A percentile compares a stretch with the other conserved stretches of the same genome.
phyloP scores from a whole-genome alignment of 2,113 vertebrate genomes.

The Craseonycteris thonglongyai region DNA sequence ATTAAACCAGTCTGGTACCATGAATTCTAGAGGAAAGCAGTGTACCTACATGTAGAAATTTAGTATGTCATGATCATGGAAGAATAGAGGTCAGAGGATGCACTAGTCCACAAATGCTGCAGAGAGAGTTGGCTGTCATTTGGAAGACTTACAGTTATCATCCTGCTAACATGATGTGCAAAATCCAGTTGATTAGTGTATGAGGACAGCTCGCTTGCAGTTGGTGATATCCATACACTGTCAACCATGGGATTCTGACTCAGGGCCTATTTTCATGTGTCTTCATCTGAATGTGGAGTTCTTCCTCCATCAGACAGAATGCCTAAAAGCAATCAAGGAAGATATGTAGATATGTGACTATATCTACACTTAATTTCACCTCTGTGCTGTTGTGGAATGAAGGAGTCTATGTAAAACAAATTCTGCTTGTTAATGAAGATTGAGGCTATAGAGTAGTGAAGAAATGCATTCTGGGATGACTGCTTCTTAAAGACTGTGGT shows the following conservation, averaged over 20 bases:
- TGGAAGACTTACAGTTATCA: not conserved
- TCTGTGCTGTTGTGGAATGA: not conserved
- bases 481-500: slow-evolving; percentile 2
- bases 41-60: not conserved
- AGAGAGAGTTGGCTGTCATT: not conserved
- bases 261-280: not conserved
- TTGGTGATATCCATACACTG: not conserved
- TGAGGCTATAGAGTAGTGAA: not conserved
- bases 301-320: not conserved
- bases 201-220: not conserved
- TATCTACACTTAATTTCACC: not conserved
- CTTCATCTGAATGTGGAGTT: not conserved
- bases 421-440: not conserved
- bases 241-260: not conserved
- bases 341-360: not conserved
- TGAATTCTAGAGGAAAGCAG: not conserved
- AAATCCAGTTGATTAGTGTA: not conserved
- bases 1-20: not conserved
- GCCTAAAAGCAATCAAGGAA: not conserved
- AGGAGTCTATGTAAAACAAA: not conserved
- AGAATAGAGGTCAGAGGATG: not conserved
- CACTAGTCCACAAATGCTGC: not conserved
- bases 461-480: not conserved
- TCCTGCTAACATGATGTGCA: not conserved
- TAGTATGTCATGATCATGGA: not conserved